Conservation (phyloP, 2,797 vertebrate species). For the Cyclura pinguis region DNA sequence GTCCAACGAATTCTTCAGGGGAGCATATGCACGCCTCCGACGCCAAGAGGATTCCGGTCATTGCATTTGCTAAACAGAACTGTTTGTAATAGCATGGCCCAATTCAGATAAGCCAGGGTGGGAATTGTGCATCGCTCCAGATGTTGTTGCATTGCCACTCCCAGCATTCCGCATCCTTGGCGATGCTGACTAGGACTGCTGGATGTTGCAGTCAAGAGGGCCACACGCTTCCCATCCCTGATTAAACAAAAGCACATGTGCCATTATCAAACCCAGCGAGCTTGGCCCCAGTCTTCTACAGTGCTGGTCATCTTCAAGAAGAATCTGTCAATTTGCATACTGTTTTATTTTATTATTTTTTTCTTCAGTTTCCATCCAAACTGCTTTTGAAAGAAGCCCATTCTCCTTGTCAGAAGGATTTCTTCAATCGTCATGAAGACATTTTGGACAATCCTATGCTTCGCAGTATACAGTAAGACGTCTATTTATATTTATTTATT, state of each 20-base stretch:
- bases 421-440: constrained; percentile 75
- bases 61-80: not conserved
- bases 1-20: not conserved
- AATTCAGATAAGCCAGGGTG: not conserved
- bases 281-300: not conserved
- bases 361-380: constrained; percentile 6
- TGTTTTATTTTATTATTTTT: not conserved
- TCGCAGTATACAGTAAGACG: constrained; percentile 83
- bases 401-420: not conserved
- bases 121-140: no score
- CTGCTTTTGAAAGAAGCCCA: not conserved
- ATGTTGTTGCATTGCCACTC: not conserved
- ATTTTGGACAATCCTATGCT: constrained; percentile 75
- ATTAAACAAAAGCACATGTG: not conserved
- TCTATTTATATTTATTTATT: no score
- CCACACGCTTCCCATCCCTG: no score
- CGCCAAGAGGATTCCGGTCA: not conserved
- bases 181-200: no score
- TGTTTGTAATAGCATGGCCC: not conserved
- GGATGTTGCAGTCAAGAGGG: no score
- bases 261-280: not conserved
- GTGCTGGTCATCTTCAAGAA: not conserved
- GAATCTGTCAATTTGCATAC: not conserved
- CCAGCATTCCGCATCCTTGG: not conserved
- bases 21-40: not conserved